Conservation (phyloP, 2,797 vertebrate genomes). For the Euthynnus affinis region DNA sequence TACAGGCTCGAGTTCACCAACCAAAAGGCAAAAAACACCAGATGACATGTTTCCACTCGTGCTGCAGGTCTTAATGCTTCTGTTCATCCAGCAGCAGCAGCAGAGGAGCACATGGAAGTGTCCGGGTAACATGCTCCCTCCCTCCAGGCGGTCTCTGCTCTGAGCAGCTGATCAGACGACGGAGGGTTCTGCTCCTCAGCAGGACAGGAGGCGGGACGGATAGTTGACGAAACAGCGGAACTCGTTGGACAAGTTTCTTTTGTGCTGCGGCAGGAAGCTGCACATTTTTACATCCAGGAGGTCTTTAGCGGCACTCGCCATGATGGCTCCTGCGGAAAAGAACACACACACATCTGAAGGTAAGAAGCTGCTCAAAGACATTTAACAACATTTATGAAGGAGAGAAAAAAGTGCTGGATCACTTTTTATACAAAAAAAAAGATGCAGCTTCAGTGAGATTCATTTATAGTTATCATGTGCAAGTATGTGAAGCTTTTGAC, state of each 20-base stretch:
- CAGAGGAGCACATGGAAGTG: not conserved
- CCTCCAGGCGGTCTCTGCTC: not conserved
- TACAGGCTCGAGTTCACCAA: not conserved
- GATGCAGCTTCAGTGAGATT: not conserved
- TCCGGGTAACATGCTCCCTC: not conserved
- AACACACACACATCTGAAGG: not conserved
- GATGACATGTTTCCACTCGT: not conserved
- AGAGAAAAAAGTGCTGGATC: not conserved
- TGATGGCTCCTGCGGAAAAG: constrained; percentile 88
- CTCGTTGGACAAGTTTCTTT: constrained; percentile 92
- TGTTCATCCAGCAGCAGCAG: not conserved
- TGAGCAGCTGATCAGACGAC: not conserved
- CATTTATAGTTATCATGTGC: not conserved
- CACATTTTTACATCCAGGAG: constrained; percentile 90
- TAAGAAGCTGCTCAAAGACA: not conserved
- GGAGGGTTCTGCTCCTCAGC: constrained; percentile 18
- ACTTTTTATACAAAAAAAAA: not conserved
- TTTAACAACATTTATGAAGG: not conserved
- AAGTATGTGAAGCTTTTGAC: not conserved
- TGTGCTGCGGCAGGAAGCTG: constrained; percentile 92
- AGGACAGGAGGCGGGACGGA: constrained; percentile 84
- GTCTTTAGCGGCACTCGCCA: constrained; percentile 89
- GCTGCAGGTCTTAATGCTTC: not conserved
- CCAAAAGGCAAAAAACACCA: not conserved
- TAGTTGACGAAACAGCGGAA: constrained; percentile 96